A percentile compares a stretch with the other conserved stretches of the same genome.
Conservation (phyloP, 2,113 vertebrate genomes). For the Pheucticus melanocephalus region DNA sequence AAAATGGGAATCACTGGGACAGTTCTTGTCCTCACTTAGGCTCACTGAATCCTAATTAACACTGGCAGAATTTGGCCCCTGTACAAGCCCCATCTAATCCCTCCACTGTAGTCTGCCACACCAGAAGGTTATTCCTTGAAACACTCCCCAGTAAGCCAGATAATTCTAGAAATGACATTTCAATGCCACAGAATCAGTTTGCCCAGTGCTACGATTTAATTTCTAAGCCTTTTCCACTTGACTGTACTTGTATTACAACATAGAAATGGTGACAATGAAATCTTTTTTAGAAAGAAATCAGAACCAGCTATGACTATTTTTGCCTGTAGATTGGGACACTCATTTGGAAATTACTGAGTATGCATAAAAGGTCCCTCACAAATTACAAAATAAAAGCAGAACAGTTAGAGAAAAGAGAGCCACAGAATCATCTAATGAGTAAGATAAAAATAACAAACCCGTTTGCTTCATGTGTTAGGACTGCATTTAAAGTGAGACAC, state of each 20-base stretch:
- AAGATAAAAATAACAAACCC: neutral
- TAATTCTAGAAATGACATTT: slow-evolving; percentile 59
- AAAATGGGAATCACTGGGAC: neutral
- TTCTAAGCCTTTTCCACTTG: slow-evolving; percentile 1
- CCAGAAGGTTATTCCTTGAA: slow-evolving; percentile 61
- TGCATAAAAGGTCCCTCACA: neutral
- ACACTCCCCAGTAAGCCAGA: slow-evolving; percentile 30
- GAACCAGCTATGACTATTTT: accelerated
- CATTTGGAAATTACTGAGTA: neutral
- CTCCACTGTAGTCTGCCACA: neutral
- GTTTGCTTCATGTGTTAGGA: neutral
- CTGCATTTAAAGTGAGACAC: neutral
- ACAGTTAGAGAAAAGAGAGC: neutral
- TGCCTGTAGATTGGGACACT: neutral
- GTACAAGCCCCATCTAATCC: slow-evolving; percentile 13
- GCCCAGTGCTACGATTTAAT: neutral
- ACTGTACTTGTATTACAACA: neutral
- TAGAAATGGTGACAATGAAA: neutral
- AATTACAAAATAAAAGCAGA: neutral
- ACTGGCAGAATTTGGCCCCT: neutral
- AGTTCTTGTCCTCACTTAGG: neutral
- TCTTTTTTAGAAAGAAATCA: neutral
- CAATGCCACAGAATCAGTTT: slow-evolving; percentile 38
- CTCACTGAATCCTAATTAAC: slow-evolving; percentile 35
- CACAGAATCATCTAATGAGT: neutral